These are phyloP conservation scores for Bettongia penicillata DNA, from an alignment of 2,113 vertebrate genomes.

Conservation along the genomic window DNA sequence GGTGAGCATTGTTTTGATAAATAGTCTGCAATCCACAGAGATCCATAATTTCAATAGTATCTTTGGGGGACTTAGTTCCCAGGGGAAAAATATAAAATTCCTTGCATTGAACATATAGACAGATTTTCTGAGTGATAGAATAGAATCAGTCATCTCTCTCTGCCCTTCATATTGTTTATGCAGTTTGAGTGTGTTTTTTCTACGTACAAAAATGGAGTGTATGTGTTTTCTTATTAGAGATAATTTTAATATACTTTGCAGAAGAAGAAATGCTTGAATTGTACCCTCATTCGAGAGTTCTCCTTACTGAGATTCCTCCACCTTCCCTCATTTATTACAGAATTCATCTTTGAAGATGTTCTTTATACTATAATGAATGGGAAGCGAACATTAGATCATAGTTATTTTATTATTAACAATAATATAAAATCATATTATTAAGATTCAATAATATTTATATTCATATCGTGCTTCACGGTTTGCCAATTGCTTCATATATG, in stretches of 20 bases:
- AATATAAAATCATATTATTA: neutral
- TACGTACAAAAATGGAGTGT: neutral
- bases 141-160: neutral
- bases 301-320: neutral
- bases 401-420: neutral
- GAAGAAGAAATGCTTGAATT: neutral
- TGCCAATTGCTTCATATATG: neutral
- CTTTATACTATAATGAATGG: neutral
- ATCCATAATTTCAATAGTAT: neutral
- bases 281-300: neutral
- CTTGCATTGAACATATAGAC: neutral
- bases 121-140: neutral
- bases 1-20: neutral
- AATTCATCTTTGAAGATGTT: neutral
- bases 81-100: neutral
- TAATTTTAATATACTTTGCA: neutral
- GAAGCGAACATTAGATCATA: neutral
- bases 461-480: neutral
- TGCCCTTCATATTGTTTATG: neutral
- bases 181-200: neutral
- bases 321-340: neutral
- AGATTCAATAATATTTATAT: neutral
- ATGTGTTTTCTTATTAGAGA: neutral
- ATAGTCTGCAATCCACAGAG: neutral
- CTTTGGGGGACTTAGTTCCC: neutral